A percentile compares a stretch with the other conserved stretches of the same genome.
These are phyloP conservation scores for Syrmaticus mikado DNA, from an alignment of 2,113 vertebrate species.

Conservation along the genomic window DNA sequence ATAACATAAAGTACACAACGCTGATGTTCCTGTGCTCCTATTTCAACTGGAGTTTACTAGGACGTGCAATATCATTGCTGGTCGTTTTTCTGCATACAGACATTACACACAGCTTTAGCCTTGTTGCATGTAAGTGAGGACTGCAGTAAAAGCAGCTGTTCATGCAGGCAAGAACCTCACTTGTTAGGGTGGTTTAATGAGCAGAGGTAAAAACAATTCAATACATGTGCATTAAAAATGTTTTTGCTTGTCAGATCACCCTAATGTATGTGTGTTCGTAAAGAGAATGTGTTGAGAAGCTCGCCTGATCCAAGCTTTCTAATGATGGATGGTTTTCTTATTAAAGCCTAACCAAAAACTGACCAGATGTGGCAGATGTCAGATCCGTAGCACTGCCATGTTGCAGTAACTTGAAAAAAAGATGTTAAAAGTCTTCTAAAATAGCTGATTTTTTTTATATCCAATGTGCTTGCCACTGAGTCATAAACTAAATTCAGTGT, in stretches of 20 bases:
- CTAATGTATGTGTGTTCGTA: background rate
- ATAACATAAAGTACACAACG: background rate
- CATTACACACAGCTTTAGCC: background rate
- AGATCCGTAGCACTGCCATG: background rate
- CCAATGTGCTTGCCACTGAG: background rate
- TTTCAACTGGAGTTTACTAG: background rate
- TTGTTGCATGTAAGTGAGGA: background rate
- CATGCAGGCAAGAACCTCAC: background rate
- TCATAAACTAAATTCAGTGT: constrained; percentile 20
- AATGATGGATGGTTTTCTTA: background rate
- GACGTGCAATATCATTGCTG: background rate
- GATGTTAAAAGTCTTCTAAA: background rate
- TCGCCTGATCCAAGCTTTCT: background rate
- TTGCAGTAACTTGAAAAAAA: background rate
- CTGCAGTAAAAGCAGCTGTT: background rate
- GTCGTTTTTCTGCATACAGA: background rate
- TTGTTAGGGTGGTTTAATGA: background rate
- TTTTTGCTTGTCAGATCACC: background rate
- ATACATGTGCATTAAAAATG: background rate
- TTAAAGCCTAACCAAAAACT: background rate
- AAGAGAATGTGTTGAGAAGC: background rate
- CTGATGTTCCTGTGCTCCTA: background rate
- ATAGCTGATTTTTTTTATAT: background rate
- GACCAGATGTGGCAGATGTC: background rate
- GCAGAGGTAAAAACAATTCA: background rate